Conservation (phyloP, 2,888 invertebrate genomes). For the Tuberolachnus salignus region DNA sequence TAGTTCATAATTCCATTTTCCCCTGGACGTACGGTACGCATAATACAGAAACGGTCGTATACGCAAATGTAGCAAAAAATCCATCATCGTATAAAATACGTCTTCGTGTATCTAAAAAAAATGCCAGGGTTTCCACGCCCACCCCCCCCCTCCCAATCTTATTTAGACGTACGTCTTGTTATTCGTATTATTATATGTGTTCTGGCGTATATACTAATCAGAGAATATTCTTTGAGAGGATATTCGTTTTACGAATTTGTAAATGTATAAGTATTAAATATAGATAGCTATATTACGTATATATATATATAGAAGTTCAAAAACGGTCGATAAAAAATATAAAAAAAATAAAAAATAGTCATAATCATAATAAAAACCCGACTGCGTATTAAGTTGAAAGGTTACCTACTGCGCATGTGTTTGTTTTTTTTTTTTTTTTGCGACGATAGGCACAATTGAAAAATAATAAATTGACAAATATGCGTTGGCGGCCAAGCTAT, state of each 20-base stretch:
- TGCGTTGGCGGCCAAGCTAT: not conserved
- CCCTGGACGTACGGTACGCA: constrained; percentile 1
- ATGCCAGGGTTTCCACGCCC: constrained; percentile 13
- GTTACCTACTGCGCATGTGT: not conserved
- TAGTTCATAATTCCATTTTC: not conserved
- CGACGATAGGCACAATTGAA: constrained; percentile 14
- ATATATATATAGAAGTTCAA: not conserved
- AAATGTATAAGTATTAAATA: not conserved
- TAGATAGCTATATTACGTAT: not conserved
- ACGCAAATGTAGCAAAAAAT: constrained; percentile 12
- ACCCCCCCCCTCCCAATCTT: too few relatives aligned
- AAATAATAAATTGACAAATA: constrained; percentile 21
- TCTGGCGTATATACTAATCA: not conserved
- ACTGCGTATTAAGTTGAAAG: not conserved
- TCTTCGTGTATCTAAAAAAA: constrained; percentile 31
- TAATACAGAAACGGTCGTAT: not conserved
- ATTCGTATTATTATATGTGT: constrained; percentile 40
- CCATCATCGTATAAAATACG: constrained; percentile 16
- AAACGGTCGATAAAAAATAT: too few relatives aligned
- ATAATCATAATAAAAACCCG: too few relatives aligned
- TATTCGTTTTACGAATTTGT: constrained; percentile 23
- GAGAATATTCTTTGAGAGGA: not conserved
- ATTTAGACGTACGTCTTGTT: constrained; percentile 22
- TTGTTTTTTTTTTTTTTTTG: not conserved
- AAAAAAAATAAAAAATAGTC: too few relatives aligned